Conservation (phyloP, 2,888 invertebrate species). For the Eupithecia insigniata region DNA sequence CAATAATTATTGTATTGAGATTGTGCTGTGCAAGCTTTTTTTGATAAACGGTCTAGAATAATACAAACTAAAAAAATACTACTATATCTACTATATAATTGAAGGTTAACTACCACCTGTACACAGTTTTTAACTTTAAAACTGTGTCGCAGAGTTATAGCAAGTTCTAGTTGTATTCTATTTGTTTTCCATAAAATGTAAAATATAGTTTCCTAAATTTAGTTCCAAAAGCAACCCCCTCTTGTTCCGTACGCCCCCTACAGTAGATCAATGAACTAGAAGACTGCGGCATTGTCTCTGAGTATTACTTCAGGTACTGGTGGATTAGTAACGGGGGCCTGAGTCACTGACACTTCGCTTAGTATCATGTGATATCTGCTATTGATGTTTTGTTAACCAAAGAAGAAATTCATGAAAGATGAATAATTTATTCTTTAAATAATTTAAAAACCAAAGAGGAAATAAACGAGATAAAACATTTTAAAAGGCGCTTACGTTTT, state of each 20-base stretch:
- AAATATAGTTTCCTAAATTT: neutral
- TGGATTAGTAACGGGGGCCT: conserved; percentile 68
- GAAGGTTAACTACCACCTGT: too few relatives aligned
- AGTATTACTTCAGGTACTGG: conserved; percentile 99
- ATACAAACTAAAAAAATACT: too few relatives aligned
- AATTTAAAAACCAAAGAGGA: neutral
- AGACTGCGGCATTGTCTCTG: conserved; percentile 88
- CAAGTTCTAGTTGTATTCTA: too few relatives aligned
- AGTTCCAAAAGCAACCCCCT: conserved; percentile 46
- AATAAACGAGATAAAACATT: neutral
- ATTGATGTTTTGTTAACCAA: neutral
- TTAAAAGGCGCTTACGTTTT: neutral
- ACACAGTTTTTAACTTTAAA: too few relatives aligned
- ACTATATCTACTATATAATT: too few relatives aligned
- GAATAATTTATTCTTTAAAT: neutral
- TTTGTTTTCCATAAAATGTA: too few relatives aligned
- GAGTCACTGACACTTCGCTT: conserved; percentile 48
- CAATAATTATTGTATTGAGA: too few relatives aligned
- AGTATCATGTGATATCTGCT: conserved; percentile 8
- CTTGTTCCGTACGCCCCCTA: conserved; percentile 40
- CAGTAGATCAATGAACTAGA: conserved; percentile 61
- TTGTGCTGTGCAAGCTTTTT: too few relatives aligned
- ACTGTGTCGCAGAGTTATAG: too few relatives aligned
- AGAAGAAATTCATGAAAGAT: neutral
- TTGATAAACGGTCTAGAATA: too few relatives aligned